These are phyloP conservation scores for Cerceris ruficornis DNA, from an alignment of 2,888 invertebrate genomes.

Conservation along the genomic window DNA sequence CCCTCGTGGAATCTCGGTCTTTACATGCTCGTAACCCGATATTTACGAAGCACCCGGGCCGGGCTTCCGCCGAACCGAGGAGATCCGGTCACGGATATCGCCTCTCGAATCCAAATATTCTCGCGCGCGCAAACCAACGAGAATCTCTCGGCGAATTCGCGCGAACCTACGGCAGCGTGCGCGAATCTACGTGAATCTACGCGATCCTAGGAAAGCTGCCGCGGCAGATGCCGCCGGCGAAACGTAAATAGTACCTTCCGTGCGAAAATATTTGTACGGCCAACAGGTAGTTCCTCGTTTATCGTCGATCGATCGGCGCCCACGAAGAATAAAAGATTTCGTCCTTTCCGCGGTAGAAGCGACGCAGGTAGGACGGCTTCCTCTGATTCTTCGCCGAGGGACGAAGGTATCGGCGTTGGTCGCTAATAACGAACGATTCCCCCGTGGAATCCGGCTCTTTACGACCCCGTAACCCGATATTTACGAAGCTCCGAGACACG, in stretches of 20 bases:
- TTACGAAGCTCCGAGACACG: slow-evolving; percentile 21
- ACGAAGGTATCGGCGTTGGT: neutral
- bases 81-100: neutral
- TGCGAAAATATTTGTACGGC: slow-evolving; percentile 45
- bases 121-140: neutral
- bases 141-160: too few relatives aligned
- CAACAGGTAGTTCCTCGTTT: slow-evolving; percentile 35
- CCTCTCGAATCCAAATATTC: neutral
- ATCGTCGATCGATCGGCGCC: slow-evolving; percentile 17
- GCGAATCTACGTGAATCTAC: too few relatives aligned
- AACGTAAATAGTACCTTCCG: slow-evolving; percentile 33
- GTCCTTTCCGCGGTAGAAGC: neutral
- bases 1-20: slow-evolving; percentile 43
- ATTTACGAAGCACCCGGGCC: slow-evolving; percentile 37
- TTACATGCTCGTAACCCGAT: slow-evolving; percentile 46
- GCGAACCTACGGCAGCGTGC: too few relatives aligned
- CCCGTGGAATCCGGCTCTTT: slow-evolving; percentile 45
- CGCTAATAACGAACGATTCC: slow-evolving; percentile 38
- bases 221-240: neutral
- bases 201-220: neutral
- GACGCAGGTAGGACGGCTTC: too few relatives aligned
- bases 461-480: slow-evolving; percentile 43
- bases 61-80: neutral
- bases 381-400: too few relatives aligned
- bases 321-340: slow-evolving; percentile 35